phyloP scores from a whole-genome alignment of 2,113 vertebrate genomes.

The Microcebus griseorufus region DNA sequence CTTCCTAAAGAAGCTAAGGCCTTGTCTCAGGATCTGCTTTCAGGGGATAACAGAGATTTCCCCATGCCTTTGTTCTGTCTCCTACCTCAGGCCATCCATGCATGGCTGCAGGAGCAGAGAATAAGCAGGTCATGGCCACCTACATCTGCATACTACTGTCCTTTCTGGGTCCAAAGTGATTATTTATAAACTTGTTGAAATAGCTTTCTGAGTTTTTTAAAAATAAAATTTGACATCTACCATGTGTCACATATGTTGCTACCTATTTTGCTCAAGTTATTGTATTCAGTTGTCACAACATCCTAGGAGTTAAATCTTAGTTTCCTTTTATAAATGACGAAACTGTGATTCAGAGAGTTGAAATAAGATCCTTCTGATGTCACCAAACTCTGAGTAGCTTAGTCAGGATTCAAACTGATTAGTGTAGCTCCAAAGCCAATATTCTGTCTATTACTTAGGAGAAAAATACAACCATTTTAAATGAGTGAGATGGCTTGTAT shows the following conservation, averaged over 20 bases:
- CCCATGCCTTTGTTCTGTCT: not conserved
- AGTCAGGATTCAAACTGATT: not conserved
- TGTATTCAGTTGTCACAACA: not conserved
- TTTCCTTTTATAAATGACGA: not conserved
- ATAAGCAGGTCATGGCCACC: not conserved
- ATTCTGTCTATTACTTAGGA: not conserved
- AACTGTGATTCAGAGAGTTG: not conserved
- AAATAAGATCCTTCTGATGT: not conserved
- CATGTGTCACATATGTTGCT: not conserved
- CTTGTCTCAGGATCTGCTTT: not conserved
- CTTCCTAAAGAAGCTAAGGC: not conserved
- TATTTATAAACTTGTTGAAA: not conserved
- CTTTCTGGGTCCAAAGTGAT: not conserved
- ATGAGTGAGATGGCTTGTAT: not conserved
- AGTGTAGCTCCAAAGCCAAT: not conserved
- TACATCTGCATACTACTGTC: not conserved
- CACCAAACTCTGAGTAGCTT: not conserved
- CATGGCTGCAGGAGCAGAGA: not conserved
- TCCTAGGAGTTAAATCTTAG: not conserved
- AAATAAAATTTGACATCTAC: not conserved
- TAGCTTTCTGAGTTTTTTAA: not conserved
- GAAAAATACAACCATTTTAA: not conserved
- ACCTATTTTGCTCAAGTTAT: not conserved
- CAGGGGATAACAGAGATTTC: not conserved
- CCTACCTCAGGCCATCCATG: not conserved